Percentiles rank a stretch among this genome's conserved stretches.
These are phyloP conservation scores for Trinectes maculatus DNA, from an alignment of 2,113 vertebrate species.

Conservation along the genomic window DNA sequence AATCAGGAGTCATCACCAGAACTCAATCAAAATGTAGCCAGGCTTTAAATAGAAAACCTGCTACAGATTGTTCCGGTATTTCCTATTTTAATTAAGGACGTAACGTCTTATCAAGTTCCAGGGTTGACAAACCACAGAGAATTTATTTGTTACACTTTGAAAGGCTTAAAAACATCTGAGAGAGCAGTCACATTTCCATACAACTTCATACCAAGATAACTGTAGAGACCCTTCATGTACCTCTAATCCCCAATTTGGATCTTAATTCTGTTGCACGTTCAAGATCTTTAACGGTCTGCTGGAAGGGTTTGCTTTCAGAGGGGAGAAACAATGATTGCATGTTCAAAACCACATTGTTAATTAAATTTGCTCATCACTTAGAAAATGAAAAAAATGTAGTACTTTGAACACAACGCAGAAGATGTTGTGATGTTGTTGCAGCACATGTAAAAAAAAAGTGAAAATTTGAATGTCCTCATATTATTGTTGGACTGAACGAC, in stretches of 20 bases:
- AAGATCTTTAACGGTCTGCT: slow-evolving; percentile 24
- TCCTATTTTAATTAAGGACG: slow-evolving; percentile 71
- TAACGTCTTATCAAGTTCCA: slow-evolving; percentile 64
- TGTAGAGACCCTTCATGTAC: background rate
- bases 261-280: slow-evolving; percentile 44
- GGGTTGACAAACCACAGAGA: slow-evolving; percentile 65
- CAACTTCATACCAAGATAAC: slow-evolving; percentile 48
- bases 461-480: too few species aligned
- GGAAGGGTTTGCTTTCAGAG: slow-evolving; percentile 11
- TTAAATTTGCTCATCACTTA: too few species aligned
- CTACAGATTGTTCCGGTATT: slow-evolving; percentile 75
- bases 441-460: too few species aligned
- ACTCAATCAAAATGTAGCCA: slow-evolving; percentile 60
- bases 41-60: slow-evolving; percentile 65
- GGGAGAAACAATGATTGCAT: background rate
- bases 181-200: slow-evolving; percentile 57
- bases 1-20: slow-evolving; percentile 54
- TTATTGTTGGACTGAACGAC: too few species aligned
- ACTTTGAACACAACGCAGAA: background rate
- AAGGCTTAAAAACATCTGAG: slow-evolving; percentile 49
- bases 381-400: too few species aligned
- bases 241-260: slow-evolving; percentile 71
- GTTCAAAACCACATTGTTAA: background rate
- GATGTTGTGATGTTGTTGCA: background rate
- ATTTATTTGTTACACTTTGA: slow-evolving; percentile 57